Base-by-base conservation (phyloP, 2,888 invertebrate species). In the Isotomurus palustris region DNA sequence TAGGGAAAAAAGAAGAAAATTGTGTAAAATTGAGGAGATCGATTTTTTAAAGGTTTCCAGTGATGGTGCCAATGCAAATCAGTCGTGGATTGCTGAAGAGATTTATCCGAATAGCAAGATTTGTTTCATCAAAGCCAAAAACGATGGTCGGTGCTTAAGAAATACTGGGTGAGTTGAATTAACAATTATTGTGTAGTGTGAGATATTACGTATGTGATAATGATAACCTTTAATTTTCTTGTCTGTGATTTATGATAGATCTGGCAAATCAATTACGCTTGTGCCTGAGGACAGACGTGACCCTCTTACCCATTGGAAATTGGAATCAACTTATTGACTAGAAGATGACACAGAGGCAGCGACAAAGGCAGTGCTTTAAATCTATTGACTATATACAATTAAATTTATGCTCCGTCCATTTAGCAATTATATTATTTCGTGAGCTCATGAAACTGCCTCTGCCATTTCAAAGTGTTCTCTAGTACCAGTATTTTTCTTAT, bases 91-190 rank as follows among this genome's bases (percentile, higher is more conserved):
- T 1, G 56, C 56, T 14, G 56, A 56, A 48, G 56, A 56, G 50
- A 41, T 56, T 19, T 27, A 44, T 43, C 56, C 56, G 12, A 56
- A 56, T 22, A 50, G 43, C n/a, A 56, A 50, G 17, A 56, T 56
- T 35, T 56, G 56, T 28, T 17, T 56, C 14, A 56, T 56, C 29
- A 48, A 41, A 40, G 40, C 48, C 8, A 27, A 32, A 22, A 24
- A 29, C 29, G 49, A 45, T 29, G 49, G 53, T 3, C 47, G 38
- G 21, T 55, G 55, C 22, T 32, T 55, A 2, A 28, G 41, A 24
- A 55, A 55, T 29, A 41, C 41, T 29, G 55, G 55, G 55, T 55
- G 25, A 21, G 17, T 17, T 17, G 6, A 40, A 6, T 6, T n/a
- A 40, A 40, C 40, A 40, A 40, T 40, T 40, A 32, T 14, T 32